Evolutionary conservation across 1,140 invertebrate species (phyloP), one percentile per base, ranked within the genome.

Genomic region (Pissodes strobi): DNA sequence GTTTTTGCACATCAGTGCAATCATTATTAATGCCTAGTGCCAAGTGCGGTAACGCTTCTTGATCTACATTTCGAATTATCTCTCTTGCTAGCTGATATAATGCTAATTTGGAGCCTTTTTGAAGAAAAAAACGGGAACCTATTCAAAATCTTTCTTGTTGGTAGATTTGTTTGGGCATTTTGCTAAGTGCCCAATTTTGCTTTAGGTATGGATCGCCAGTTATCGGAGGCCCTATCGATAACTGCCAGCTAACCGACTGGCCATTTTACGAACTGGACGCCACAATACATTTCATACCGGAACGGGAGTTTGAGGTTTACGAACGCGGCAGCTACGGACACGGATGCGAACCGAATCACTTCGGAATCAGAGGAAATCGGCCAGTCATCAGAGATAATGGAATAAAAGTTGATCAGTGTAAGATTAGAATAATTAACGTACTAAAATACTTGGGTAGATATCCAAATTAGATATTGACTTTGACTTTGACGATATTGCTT

Each of bases 311-410:
- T 34, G 89, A 91, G 74, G 79, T 92, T 17, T 92, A 91, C 60
- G 86, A 91, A 51, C 78, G 90, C 39, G 89, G 88, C 0, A 91
- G 89, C 73, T 91, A 88, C 67, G 89, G 89, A 0, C 83, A 88
- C 48, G 90, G 90, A 1, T 91, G 90, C 64, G 89, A 91, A 74
- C 84, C 88, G 1, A 82, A 84, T 69, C 82, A 77, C 43, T 75
- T 75, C 49, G 66, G 60, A 1, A 70, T 78, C 13, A 64, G 68
- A 27, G 71, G 69, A 13, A 67, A 64, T 39, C 63, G 18, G 8
- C 45, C 45, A 25, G 27, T 12, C 22, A 15, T 21, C 0, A 69
- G 64, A 51, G 53, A 68, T 30, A 48, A 63, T 8, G 68, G 56
- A 8, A 52, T 55, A 0, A 67, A 72, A 64, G 39, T 64, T 8